Conservation (phyloP, 2,888 invertebrate species). For the Limnephilus lunatus region DNA sequence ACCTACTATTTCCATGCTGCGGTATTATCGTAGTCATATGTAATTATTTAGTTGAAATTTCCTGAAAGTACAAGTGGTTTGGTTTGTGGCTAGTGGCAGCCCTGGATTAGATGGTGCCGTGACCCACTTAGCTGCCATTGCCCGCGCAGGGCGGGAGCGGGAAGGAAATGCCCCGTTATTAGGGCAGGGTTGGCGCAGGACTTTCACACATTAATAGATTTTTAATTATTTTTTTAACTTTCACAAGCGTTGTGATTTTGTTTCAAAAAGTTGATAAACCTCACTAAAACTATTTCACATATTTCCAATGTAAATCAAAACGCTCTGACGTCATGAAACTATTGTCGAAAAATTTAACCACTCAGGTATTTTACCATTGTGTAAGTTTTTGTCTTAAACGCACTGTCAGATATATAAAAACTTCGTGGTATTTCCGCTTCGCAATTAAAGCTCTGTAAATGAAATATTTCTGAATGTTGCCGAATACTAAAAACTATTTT, state of each 20-base stretch:
- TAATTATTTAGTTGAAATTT: not conserved
- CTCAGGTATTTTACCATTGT: too few relatives aligned
- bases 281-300: not conserved
- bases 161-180: not conserved
- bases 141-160: conserved; percentile 35
- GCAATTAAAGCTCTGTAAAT: too few relatives aligned
- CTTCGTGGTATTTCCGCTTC: too few relatives aligned
- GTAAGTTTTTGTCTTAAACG: too few relatives aligned
- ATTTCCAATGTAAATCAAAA: not conserved
- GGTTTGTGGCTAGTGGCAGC: conserved; percentile 12
- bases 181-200: conserved; percentile 41
- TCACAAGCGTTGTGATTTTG: too few relatives aligned
- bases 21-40: not conserved
- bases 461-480: too few relatives aligned
- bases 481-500: too few relatives aligned
- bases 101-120: conserved; percentile 37
- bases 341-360: too few relatives aligned
- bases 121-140: conserved; percentile 57
- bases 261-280: too few relatives aligned
- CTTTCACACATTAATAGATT: not conserved
- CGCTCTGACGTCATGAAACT: too few relatives aligned
- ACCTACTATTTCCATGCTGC: too few relatives aligned
- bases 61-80: not conserved
- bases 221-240: not conserved
- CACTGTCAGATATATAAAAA: too few relatives aligned